phyloP scores from a whole-genome alignment of 2,888 invertebrate species.

The Rotaria sp. region DNA sequence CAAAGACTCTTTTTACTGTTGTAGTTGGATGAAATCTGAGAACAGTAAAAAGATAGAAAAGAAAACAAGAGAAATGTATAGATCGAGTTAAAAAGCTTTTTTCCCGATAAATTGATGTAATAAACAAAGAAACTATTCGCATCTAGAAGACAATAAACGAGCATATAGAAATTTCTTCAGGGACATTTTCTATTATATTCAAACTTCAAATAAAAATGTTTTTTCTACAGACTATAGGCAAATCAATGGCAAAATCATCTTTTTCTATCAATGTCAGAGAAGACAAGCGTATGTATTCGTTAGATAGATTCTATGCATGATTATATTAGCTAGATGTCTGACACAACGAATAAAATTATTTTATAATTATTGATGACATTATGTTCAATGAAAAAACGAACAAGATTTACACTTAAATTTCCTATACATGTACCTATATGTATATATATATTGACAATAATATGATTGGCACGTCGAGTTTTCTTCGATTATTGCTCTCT shows the following conservation, averaged over 20 bases:
- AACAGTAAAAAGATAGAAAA: background rate
- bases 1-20: background rate
- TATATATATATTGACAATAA: too few relatives aligned
- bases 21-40: background rate
- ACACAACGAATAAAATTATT: background rate
- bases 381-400: background rate
- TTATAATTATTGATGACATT: background rate
- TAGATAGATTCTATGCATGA: background rate
- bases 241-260: too few relatives aligned
- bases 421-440: background rate
- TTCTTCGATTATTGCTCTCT: too few relatives aligned
- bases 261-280: background rate
- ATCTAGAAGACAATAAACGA: too few relatives aligned
- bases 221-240: too few relatives aligned
- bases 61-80: background rate
- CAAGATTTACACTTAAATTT: background rate
- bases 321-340: background rate
- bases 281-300: background rate
- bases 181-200: too few relatives aligned
- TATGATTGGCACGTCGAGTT: too few relatives aligned
- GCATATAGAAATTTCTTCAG: too few relatives aligned
- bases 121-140: too few relatives aligned
- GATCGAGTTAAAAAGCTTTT: background rate
- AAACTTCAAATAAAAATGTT: too few relatives aligned
- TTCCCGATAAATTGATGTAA: too few relatives aligned